Evolutionary conservation across 53 echinoderm and acorn worm species (phyloP), one percentile per base, ranked within the genome.

Genomic region (Holothuria scabra): DNA sequence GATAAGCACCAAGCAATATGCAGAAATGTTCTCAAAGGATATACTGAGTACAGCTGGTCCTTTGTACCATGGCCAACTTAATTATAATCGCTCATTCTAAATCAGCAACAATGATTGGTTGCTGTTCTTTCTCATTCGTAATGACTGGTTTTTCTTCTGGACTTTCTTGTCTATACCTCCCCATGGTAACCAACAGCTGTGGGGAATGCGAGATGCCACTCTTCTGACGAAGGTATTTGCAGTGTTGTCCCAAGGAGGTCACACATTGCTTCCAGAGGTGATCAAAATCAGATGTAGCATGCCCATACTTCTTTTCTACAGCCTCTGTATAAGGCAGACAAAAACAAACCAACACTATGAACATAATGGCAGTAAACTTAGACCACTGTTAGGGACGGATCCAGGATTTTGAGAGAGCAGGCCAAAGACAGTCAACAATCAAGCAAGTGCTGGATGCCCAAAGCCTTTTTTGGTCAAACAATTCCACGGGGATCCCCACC

Each of bases 181-280:
- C 78, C 12, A 21, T 26, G 29, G 18, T 72, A 25, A 72, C 26
- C 72, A 72, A 35, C 44, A 72, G 46, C 46, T 72, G 72, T 22
- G 58, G 56, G 52, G 78, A 57, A 11, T 57, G 56, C 16, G 78
- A 78, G 16, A 62, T 61, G 12, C 64, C 62, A 64, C 82, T 64
- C 82, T 79, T 81, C 29, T 81, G 82, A 46, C 82, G 31, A 4
- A 81, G 65, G 18, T 81, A 81, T 28, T 81, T 81, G 64, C 82
- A 81, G 60, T 81, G 82, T 38, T 81, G 82, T 35, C 82, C 82
- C 34, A 81, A 41, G 12, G 82, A 81, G 37, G 48, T 48, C 41
- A 81, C 62, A 64, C 82, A 81, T 63, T 81, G 82, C 26, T 81
- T 81, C 82, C 82, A 81, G 12, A 81, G 64, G 22, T 38, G 62